A percentile compares a stretch with the other conserved stretches of the same genome.
phyloP scores from a whole-genome alignment of 23 tunicate species.

The Halocynthia roretzi region DNA sequence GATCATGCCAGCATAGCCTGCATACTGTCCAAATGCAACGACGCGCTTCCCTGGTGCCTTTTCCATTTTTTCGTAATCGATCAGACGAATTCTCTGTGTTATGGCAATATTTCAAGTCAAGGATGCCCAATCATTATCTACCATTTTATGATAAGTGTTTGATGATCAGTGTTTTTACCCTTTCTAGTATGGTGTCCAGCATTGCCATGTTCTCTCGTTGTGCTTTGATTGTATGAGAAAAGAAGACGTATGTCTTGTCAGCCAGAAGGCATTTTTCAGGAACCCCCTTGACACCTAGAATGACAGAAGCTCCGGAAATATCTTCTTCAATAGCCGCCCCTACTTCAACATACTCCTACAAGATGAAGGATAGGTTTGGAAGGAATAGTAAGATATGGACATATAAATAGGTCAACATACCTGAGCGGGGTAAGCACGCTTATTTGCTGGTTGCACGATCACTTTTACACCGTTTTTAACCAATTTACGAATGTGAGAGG shows the following conservation, averaged over 20 bases:
- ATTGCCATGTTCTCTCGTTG: slow-evolving; percentile 96
- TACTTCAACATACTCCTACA: slow-evolving; percentile 76
- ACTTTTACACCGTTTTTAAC: slow-evolving; percentile 66
- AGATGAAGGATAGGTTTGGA: too few relatives aligned
- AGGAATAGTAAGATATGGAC: too few relatives aligned
- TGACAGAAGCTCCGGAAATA: slow-evolving; percentile 75
- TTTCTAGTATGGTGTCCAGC: slow-evolving; percentile 82
- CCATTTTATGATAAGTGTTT: not conserved
- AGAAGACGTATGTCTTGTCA: slow-evolving; percentile 88
- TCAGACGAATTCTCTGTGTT: slow-evolving; percentile 68
- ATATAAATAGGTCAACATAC: slow-evolving; percentile 3
- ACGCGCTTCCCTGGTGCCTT: slow-evolving; percentile 67
- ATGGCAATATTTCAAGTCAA: not conserved
- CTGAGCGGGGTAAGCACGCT: slow-evolving; percentile 81
- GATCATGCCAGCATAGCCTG: slow-evolving; percentile 97
- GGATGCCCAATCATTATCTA: not conserved
- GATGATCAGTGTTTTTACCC: slow-evolving; percentile 14
- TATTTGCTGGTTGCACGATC: slow-evolving; percentile 90
- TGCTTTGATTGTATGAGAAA: slow-evolving; percentile 98
- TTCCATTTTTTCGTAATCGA: slow-evolving; percentile 98
- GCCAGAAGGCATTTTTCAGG: slow-evolving; percentile 75
- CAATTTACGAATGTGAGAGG: slow-evolving; percentile 64
- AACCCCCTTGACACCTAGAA: slow-evolving; percentile 96
- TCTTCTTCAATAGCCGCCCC: slow-evolving; percentile 85
- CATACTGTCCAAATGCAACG: slow-evolving; percentile 95